These are phyloP conservation scores for Apistogramma diplotaenia DNA, from an alignment of 2,113 vertebrate genomes.

Conservation along the genomic window DNA sequence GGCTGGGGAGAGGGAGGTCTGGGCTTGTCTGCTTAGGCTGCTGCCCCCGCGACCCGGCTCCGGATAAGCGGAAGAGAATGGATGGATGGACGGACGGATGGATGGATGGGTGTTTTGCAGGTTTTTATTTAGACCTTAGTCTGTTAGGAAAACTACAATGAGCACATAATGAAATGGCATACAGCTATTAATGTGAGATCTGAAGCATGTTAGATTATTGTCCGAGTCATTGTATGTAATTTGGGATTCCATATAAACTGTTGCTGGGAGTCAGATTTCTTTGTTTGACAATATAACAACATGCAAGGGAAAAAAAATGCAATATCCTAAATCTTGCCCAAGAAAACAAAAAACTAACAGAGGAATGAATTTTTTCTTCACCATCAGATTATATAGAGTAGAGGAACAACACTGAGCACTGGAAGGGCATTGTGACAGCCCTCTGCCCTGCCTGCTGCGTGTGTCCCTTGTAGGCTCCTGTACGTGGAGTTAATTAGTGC, in stretches of 20 bases:
- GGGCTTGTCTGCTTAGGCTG: too few relatives aligned
- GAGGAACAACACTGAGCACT: neutral
- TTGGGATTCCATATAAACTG: neutral
- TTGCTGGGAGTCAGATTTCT: neutral
- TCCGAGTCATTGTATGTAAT: neutral
- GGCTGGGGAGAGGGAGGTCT: too few relatives aligned
- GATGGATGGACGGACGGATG: too few relatives aligned
- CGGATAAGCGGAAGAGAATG: too few relatives aligned
- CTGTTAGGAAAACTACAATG: neutral
- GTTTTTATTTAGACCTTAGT: neutral
- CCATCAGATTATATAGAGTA: neutral
- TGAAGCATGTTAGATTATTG: too few relatives aligned
- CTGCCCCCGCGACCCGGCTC: too few relatives aligned
- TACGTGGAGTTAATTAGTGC: neutral
- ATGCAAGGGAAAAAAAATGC: neutral
- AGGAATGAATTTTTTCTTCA: neutral
- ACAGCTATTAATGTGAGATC: neutral
- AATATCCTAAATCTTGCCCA: neutral
- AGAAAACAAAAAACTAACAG: neutral
- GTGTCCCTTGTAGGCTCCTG: neutral
- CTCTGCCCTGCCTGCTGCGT: neutral
- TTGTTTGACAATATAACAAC: neutral
- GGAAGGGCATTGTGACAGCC: neutral
- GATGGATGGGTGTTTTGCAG: neutral
- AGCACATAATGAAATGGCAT: neutral